Percentiles rank a stretch among this genome's conserved stretches.
Evolutionary conservation across 1,140 invertebrate genomes (phyloP).

Genomic region (Teleogryllus occipitalis): DNA sequence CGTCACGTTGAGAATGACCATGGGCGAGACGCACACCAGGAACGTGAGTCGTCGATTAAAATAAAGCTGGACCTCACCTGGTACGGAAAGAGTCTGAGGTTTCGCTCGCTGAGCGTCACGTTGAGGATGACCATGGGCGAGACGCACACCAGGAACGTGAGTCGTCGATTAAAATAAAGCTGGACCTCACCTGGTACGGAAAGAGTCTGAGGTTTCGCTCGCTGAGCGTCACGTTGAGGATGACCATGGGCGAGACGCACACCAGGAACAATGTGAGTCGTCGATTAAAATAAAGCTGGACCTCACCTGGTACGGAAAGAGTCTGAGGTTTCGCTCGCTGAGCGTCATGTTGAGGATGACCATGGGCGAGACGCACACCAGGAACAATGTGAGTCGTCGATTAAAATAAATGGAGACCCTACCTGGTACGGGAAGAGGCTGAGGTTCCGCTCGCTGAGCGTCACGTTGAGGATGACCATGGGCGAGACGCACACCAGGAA

Average conservation of each 20-base stretch:
- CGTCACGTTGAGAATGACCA: too few relatives aligned
- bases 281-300: too few relatives aligned
- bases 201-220: constrained; percentile 50
- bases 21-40: too few relatives aligned
- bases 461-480: constrained; percentile 62
- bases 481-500: too few relatives aligned
- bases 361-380: too few relatives aligned
- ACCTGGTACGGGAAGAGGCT: constrained; percentile 53
- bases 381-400: too few relatives aligned
- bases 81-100: too few relatives aligned
- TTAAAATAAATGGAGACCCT: too few relatives aligned
- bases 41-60: too few relatives aligned
- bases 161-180: too few relatives aligned
- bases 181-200: constrained; percentile 59
- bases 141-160: constrained; percentile 63
- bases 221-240: constrained; percentile 58
- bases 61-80: too few relatives aligned
- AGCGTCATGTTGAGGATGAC: too few relatives aligned
- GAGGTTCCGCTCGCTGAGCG: constrained; percentile 52
- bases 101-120: constrained; percentile 53
- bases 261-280: constrained; percentile 67
- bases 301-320: constrained; percentile 64
- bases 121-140: constrained; percentile 70
- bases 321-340: constrained; percentile 52
- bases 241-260: constrained; percentile 67